phyloP scores from a whole-genome alignment of 2,888 invertebrate genomes.

The Cryptophagus acutangulus region DNA sequence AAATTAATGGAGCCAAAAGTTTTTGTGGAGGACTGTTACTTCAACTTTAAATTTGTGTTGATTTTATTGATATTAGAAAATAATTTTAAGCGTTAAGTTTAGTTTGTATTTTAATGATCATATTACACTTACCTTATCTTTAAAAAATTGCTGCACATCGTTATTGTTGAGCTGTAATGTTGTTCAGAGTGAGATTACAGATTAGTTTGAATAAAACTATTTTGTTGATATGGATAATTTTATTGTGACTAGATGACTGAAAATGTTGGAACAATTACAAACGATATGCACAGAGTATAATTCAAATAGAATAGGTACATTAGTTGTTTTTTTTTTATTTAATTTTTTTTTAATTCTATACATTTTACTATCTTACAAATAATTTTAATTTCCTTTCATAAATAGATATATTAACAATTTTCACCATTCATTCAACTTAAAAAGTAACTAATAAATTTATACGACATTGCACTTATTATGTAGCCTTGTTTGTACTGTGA shows the following conservation, averaged over 20 bases:
- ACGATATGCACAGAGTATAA: conserved; percentile 52
- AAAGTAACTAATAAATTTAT: too few species aligned
- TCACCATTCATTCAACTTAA: conserved; percentile 25
- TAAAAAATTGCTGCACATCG: too few species aligned
- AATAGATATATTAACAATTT: conserved; percentile 27
- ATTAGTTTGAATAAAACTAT: conserved; percentile 2
- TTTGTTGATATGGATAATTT: conserved; percentile 44
- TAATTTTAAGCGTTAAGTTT: too few species aligned
- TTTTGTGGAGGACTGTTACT: too few species aligned
- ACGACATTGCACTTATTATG: conserved; percentile 42
- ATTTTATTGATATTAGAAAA: too few species aligned
- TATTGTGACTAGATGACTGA: conserved; percentile 69
- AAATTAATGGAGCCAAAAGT: too few species aligned
- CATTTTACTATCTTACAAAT: conserved; percentile 38
- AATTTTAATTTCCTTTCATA: conserved; percentile 24
- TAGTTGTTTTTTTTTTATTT: conserved; percentile 29
- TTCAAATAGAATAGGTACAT: conserved; percentile 40
- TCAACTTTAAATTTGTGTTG: too few species aligned
- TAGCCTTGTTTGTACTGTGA: conserved; percentile 42
- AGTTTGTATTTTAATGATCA: too few species aligned
- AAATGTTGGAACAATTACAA: conserved; percentile 57
- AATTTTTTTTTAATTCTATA: conserved; percentile 35
- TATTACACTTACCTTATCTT: too few species aligned
- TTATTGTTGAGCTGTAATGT: too few species aligned
- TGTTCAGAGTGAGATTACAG: neutral